A percentile compares a stretch with the other conserved stretches of the same genome.
These are phyloP conservation scores for Lasioglossum villosulum DNA, from an alignment of 2,888 invertebrate genomes.

Conservation along the genomic window DNA sequence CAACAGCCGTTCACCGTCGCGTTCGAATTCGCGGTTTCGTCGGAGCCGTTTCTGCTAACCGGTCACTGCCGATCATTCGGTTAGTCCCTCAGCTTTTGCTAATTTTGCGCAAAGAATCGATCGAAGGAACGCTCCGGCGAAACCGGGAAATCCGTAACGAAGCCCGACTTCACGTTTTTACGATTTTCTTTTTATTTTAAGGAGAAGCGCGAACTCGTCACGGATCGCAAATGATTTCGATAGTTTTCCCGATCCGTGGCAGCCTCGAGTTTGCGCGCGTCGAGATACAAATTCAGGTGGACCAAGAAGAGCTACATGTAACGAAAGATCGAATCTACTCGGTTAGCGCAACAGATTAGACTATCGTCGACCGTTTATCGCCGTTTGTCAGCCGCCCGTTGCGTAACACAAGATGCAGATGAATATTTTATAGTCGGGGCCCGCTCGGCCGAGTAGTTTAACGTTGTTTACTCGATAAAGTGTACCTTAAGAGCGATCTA, in stretches of 20 bases:
- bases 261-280: constrained; percentile 26
- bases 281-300: constrained; percentile 65
- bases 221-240: not conserved
- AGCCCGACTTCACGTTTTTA: not conserved
- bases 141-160: not conserved
- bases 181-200: not conserved
- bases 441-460: constrained; percentile 61
- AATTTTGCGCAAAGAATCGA: not conserved
- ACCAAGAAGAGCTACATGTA: constrained; percentile 71
- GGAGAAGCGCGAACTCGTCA: not conserved
- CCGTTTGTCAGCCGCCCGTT: constrained; percentile 47
- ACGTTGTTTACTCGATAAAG: constrained; percentile 69
- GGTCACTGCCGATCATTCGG: constrained; percentile 25
- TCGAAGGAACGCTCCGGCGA: not conserved
- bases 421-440: constrained; percentile 66
- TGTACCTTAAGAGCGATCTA: constrained; percentile 69
- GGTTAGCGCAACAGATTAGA: constrained; percentile 37
- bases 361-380: constrained; percentile 51
- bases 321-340: constrained; percentile 48
- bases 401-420: constrained; percentile 48
- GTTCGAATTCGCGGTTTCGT: constrained; percentile 29
- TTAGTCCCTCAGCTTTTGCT: not conserved
- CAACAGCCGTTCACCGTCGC: constrained; percentile 33
- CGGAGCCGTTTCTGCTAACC: constrained; percentile 12
- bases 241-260: not conserved